These are phyloP conservation scores for Bedellia somnulentella DNA, from an alignment of 2,888 invertebrate species.

Conservation along the genomic window DNA sequence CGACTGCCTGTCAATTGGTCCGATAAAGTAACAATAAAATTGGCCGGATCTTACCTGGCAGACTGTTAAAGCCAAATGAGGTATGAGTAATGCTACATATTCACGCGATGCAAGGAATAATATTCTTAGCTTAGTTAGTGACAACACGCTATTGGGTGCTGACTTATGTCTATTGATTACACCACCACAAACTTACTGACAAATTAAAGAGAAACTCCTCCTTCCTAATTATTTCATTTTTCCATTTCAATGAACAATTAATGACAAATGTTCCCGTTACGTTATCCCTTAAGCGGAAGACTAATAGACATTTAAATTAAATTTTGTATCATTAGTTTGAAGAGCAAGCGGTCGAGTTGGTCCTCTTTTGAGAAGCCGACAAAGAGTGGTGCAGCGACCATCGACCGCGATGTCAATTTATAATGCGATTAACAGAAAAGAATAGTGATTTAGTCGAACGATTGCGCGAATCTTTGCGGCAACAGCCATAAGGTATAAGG, in stretches of 20 bases:
- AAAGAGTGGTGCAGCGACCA: slow-evolving; percentile 29
- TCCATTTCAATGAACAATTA: no score
- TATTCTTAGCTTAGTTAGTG: no score
- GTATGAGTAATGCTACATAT: slow-evolving; percentile 43
- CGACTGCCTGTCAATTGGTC: slow-evolving; percentile 40
- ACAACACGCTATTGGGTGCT: no score
- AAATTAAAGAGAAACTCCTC: no score
- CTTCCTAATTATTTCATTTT: no score
- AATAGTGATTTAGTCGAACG: slow-evolving; percentile 42
- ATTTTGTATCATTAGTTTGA: slow-evolving; percentile 35
- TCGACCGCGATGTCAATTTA: slow-evolving; percentile 46
- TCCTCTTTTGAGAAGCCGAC: slow-evolving; percentile 40
- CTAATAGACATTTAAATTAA: slow-evolving; percentile 33
- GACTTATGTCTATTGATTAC: no score
- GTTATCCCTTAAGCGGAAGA: slow-evolving; percentile 22
- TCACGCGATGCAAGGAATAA: no score
- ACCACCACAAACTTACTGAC: no score
- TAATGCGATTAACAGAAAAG: slow-evolving; percentile 53
- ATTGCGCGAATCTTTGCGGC: slow-evolving; percentile 38
- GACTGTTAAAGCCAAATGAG: slow-evolving; percentile 55
- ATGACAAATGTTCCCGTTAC: no score
- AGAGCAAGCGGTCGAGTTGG: slow-evolving; percentile 32
- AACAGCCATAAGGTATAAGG: slow-evolving; percentile 34
- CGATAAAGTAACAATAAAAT: slow-evolving; percentile 57
- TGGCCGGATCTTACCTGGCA: slow-evolving; percentile 48